These are phyloP conservation scores for Barbus barbus DNA, from an alignment of 2,113 vertebrate genomes.

Conservation along the genomic window DNA sequence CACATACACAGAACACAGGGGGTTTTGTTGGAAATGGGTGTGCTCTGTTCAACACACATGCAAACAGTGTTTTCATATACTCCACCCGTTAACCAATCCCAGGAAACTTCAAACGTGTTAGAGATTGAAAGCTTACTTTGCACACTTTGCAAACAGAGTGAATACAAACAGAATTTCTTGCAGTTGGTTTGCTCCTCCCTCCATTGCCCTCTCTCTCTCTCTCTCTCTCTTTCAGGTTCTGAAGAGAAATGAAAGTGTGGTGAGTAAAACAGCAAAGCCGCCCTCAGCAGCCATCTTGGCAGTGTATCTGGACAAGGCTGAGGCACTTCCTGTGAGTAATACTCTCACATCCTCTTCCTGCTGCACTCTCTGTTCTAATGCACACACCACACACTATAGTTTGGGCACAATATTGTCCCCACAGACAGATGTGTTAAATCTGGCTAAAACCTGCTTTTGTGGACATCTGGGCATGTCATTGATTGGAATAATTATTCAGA, in stretches of 20 bases:
- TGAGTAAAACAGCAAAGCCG: conserved; percentile 74
- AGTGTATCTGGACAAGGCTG: conserved; percentile 88
- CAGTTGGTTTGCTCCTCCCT: not conserved
- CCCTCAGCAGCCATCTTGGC: conserved; percentile 88
- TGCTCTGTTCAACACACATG: not conserved
- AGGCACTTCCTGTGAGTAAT: conserved; percentile 85
- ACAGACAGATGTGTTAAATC: not conserved
- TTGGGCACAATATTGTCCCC: not conserved
- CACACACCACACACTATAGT: not conserved
- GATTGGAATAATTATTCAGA: too few species aligned
- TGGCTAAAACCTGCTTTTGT: too few species aligned
- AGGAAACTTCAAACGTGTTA: too few species aligned
- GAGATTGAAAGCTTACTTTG: not conserved
- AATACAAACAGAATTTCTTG: not conserved
- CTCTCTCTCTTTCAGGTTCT: conserved; percentile 71
- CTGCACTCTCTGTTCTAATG: not conserved
- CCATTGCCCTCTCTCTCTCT: not conserved
- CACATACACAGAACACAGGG: not conserved
- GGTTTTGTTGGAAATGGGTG: not conserved
- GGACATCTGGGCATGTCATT: too few species aligned
- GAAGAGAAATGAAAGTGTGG: conserved; percentile 76
- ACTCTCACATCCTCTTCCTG: conserved; percentile 61
- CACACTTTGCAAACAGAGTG: conserved; percentile 13
- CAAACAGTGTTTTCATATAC: not conserved
- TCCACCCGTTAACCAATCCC: not conserved